Conservation (phyloP, 2,888 invertebrate species). For the Aphodius sticticus region DNA sequence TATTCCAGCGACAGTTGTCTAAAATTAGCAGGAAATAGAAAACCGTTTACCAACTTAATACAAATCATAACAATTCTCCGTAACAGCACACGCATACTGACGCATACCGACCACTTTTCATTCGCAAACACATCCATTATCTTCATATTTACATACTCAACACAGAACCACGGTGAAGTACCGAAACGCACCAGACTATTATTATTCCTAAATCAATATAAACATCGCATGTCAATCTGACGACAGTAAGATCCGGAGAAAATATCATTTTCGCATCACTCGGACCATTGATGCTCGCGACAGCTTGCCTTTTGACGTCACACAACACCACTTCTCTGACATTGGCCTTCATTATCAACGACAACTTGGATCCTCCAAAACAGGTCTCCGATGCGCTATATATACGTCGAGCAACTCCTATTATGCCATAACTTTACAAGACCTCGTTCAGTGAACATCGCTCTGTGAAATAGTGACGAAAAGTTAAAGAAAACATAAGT, state of each 20-base stretch:
- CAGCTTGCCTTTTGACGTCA: background rate
- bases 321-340: background rate
- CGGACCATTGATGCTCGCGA: background rate
- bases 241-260: background rate
- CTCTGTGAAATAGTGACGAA: background rate
- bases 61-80: background rate
- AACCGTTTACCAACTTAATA: background rate
- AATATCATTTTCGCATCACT: background rate
- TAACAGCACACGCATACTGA: background rate
- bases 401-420: background rate
- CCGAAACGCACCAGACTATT: background rate
- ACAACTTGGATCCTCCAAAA: background rate
- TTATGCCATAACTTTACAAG: background rate
- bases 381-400: background rate
- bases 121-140: background rate
- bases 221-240: background rate
- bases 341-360: background rate
- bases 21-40: conserved; percentile 4
- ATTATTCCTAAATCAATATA: background rate
- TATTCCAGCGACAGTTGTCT: too few relatives aligned
- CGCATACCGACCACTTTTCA: background rate
- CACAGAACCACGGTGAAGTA: background rate
- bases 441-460: background rate
- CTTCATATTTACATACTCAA: background rate
- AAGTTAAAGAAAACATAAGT: background rate